Evolutionary conservation across 2,888 invertebrate genomes (phyloP), one percentile per base, ranked within the genome.

Genomic region (Lepetodrilus schrolli): DNA sequence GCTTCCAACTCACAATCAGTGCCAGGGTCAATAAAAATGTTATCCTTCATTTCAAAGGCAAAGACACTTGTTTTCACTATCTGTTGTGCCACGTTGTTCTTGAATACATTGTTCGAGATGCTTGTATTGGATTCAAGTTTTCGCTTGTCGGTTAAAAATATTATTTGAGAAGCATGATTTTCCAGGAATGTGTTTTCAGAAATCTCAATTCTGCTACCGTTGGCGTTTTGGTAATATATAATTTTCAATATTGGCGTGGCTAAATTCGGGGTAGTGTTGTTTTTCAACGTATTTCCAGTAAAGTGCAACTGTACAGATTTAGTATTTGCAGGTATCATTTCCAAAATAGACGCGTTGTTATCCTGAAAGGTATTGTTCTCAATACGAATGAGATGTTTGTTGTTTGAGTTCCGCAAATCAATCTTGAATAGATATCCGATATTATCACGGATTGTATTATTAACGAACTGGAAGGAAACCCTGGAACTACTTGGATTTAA

Each of bases 11-110:
- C 68, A 43, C 68, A 68, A 4, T 1, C n/a, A n/a, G 68, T 23
- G n/a, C 2, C n/a, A 4, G 73, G 68, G 30, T 47, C 48, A 1
- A 10, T 13, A 72, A 78, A 78, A 43, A 47, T 43, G 37, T 78
- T 78, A 48, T 78, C 68, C 58, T 69, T 49, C 1, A 75, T 1
- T 4, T 10, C 43, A 20, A 70, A 21, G 4, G 20, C 50, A 20
- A 72, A 51, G 1, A 10, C 26, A 1, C 49, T 69, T 13, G 47
- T 23, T 13, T 21, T 17, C 4, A 68, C 23, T n/a, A 23, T 47
- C 21, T 43, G 13, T 10, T 21, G 26, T 13, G 21, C 21, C 21
- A 20, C 58, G 47, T 78, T 78, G 13, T 72, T 34, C 0, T n/a
- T 23, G 36, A 78, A 75, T 20, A 36, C 17, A 30, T 66, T 74